Base-by-base conservation (phyloP, 2,797 vertebrate species). In the Eulemur coronatus region DNA sequence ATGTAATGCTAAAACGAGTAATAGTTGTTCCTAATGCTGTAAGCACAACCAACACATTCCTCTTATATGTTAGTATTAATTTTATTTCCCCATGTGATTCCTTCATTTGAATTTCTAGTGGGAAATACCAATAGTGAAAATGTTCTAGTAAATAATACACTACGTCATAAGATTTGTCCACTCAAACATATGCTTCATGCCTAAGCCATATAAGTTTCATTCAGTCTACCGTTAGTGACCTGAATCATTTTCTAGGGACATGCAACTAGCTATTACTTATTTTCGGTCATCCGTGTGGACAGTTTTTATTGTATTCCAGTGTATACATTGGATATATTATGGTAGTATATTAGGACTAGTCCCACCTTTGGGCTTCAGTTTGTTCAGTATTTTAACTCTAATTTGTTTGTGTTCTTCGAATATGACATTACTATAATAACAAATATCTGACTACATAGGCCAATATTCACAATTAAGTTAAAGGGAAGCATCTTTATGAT, bases 331-430 rank as follows among this genome's bases (percentile, higher is more conserved):
- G 26, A 20, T 35, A 43, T 20, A 28, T 95, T 35, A 57, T 26
- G 26, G 1, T 35, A 50, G 10, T n/a, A 2, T 35, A 46, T 4
- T 22, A 73, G 6, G 4, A 43, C 63, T 76, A 26, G 10, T 84
- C 81, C 6, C 38, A 24, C 69, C 33, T 75, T 76, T 89, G 46
- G 67, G 10, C 24, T 95, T 92, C 94, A 89, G 0, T 67, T 86
- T 35, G 78, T 87, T 73, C 63, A 95, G 84, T 89, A 96, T 67
- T 90, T 93, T 94, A 88, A 41, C 0, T 35, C 10, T 84, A 84
- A 91, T 97, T 96, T 91, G 96, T 78, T 84, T 93, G 3, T 52
- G 69, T 88, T 93, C 97, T 98, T 98, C 94, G 97, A 92, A 82
- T 73, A 41, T 43, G 59, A 57, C 93, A 73, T 73, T 89, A 86